Evolutionary conservation across 2,797 vertebrate genomes (phyloP).

Genomic region (Enteromius fasciolatus): DNA sequence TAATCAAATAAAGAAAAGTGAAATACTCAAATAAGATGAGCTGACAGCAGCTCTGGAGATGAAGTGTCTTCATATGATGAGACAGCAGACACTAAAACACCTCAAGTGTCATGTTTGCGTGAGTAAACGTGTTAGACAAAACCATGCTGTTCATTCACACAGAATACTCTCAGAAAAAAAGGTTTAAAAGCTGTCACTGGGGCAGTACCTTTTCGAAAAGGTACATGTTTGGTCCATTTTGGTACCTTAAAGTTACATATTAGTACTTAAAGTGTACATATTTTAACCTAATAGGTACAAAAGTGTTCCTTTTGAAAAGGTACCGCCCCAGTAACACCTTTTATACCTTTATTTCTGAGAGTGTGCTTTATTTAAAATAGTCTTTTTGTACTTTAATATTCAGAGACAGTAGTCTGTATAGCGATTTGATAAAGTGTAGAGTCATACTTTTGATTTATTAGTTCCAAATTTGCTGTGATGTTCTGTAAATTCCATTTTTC

Average conservation of each 20-base stretch:
- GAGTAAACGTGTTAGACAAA: not conserved
- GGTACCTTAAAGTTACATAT: too few relatives aligned
- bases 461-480: not conserved
- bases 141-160: not conserved
- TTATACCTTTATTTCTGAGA: too few relatives aligned
- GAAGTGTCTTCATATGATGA: not conserved
- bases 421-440: not conserved
- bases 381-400: not conserved
- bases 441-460: not conserved
- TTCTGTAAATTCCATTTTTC: not conserved
- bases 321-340: too few relatives aligned
- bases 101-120: not conserved
- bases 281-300: too few relatives aligned
- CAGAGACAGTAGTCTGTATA: not conserved
- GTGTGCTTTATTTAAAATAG: not conserved
- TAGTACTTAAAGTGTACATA: too few relatives aligned
- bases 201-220: too few relatives aligned
- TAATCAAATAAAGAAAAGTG: not conserved
- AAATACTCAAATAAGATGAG: not conserved
- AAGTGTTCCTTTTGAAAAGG: too few relatives aligned
- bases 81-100: not conserved
- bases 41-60: not conserved
- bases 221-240: too few relatives aligned
- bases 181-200: not conserved
- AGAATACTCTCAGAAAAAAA: not conserved